These are phyloP conservation scores for Bombycilla garrulus DNA, from an alignment of 2,113 vertebrate species.

Conservation along the genomic window DNA sequence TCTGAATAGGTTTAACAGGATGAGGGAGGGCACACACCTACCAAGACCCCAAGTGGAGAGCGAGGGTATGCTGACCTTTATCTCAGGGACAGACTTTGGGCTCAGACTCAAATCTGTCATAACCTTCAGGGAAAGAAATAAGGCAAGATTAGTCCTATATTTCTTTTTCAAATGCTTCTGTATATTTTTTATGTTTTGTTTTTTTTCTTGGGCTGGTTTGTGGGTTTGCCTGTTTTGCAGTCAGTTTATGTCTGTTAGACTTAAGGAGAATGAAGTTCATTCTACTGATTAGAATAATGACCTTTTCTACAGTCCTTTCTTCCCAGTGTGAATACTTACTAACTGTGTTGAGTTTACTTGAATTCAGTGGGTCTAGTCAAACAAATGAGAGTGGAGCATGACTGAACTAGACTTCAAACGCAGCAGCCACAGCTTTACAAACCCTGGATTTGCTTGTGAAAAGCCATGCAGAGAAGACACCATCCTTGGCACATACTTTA, in stretches of 20 bases:
- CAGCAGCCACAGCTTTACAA: neutral
- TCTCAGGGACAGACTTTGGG: neutral
- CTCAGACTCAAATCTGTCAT: neutral
- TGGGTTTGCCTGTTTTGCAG: neutral
- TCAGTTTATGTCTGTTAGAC: neutral
- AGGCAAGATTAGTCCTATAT: neutral
- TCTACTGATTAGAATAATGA: neutral
- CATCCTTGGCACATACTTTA: neutral
- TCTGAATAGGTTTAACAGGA: neutral
- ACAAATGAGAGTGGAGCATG: neutral
- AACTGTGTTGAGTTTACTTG: neutral
- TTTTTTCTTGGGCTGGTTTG: neutral
- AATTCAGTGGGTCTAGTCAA: neutral
- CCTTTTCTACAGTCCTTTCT: neutral
- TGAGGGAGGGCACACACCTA: neutral
- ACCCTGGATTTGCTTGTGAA: neutral
- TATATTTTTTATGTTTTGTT: neutral
- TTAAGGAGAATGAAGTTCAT: neutral
- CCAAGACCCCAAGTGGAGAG: neutral
- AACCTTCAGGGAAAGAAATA: neutral
- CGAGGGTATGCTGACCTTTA: rapidly evolving
- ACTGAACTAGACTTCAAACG: neutral
- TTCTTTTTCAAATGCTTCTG: neutral
- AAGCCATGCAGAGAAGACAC: neutral
- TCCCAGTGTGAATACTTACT: neutral